Evolutionary conservation across 2,888 invertebrate species (phyloP), one percentile per base, ranked within the genome.

Genomic region (Tachina fera): DNA sequence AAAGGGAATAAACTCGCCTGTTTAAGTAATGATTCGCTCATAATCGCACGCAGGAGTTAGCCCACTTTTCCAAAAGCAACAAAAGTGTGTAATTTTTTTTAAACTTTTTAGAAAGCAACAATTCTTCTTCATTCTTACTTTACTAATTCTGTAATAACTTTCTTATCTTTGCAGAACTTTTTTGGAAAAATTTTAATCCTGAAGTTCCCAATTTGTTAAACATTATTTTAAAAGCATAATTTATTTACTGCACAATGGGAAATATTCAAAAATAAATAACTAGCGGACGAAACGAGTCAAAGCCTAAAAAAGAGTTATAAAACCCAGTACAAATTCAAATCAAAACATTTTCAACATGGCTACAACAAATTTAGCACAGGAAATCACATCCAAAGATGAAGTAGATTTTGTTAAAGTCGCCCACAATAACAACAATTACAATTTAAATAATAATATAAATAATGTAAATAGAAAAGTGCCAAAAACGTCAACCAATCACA

Each of bases 331-430:
- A 77, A 83, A 82, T 22, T 43, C 16, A 53, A 47, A n/a, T 16
- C 9, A 61, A 75, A 58, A 47, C 56, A 65, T 14, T 19, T 19
- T 70, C n/a, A 53, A 47, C 1, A 80, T 84, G 84, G 80, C 70
- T 65, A n/a, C 71, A 51, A 68, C 53, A 70, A 68, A 68, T 78
- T 63, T 70, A 56, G 19, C 31, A 53, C 75, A 61, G 45, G 77
- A 68, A 72, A 77, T 14, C 22, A 11, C 70, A 41, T 89, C 89
- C 87, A 89, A 89, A 88, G 92, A 92, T 89, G 92, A 92, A 89
- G 92, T 92, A 51, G 92, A 92, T 88, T 92, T 92, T 86, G 89
- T 91, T 43, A 86, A 67, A 72, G 81, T 87, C 45, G 81, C 89
- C 79, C 88, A 84, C 43, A 89, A 89, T 72, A 89, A 84, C 83